phyloP scores from a whole-genome alignment of 2,888 invertebrate genomes.

The Octodonta nipae region DNA sequence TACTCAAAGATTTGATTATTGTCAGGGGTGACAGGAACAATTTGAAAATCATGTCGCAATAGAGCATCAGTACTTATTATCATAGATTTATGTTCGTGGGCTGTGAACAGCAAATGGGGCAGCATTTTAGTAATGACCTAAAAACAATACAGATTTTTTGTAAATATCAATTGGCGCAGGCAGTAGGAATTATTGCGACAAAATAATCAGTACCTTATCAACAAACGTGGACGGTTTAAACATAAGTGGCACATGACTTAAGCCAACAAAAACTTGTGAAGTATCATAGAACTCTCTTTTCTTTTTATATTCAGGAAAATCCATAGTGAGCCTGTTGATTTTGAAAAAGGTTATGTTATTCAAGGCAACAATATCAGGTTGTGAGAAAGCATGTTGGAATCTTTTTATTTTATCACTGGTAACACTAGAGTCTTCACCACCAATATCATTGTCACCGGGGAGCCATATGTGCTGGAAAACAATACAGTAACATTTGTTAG shows the following conservation, averaged over 20 bases:
- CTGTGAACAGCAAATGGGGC: slow-evolving; percentile 59
- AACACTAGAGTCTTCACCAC: slow-evolving; percentile 69
- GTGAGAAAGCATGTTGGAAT: slow-evolving; percentile 62
- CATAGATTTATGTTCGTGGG: slow-evolving; percentile 55
- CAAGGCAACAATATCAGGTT: slow-evolving; percentile 48
- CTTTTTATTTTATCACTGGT: slow-evolving; percentile 55
- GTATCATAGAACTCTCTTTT: slow-evolving; percentile 32
- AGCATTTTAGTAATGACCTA: slow-evolving; percentile 49
- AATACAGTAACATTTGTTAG: slow-evolving; percentile 3
- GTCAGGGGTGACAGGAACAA: slow-evolving; percentile 25
- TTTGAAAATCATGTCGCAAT: slow-evolving; percentile 25
- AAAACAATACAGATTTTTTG: not conserved
- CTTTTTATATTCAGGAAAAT: slow-evolving; percentile 43
- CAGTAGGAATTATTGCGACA: no score
- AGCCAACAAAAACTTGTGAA: slow-evolving; percentile 46
- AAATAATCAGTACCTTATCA: slow-evolving; percentile 36
- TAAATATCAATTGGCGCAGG: no score
- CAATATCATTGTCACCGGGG: slow-evolving; percentile 95
- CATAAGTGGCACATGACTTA: slow-evolving; percentile 62
- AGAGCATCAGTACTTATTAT: slow-evolving; percentile 36
- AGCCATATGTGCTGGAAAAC: slow-evolving; percentile 61
- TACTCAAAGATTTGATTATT: slow-evolving; percentile 35
- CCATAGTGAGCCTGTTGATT: slow-evolving; percentile 55
- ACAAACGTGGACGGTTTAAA: slow-evolving; percentile 41
- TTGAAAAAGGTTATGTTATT: slow-evolving; percentile 58